Base-by-base conservation (phyloP, 1,140 invertebrate genomes). In the Drosophila trapezifrons region DNA sequence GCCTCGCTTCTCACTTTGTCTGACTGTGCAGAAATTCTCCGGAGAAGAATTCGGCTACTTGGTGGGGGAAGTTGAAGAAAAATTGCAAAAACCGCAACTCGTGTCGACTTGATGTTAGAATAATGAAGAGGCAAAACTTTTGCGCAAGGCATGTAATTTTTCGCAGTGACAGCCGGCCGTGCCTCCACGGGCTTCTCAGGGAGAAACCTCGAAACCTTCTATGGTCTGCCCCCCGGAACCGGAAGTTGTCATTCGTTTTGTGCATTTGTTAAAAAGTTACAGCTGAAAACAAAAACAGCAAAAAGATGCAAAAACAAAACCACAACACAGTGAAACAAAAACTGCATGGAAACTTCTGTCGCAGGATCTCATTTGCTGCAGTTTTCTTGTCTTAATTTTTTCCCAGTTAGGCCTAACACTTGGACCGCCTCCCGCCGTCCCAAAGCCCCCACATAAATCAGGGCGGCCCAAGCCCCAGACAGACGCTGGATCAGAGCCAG, bases 71-170 rank as follows among this genome's bases (percentile, higher is more conserved):
- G 58, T 57, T 57, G 55, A 86, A 90, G 86, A 90, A 90, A 90
- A 90, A 90, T 90, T 75, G 86, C 76, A 90, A 82, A 79, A 90
- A 77, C 86, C 86, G 86, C 86, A 90, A 82, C 80, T 90, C 84
- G 81, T 86, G 86, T 90, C 81, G 81, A 90, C 84, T 90, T 90
- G 86, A 90, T 90, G 86, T 90, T 90, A 85, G 86, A 90, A 90
- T 90, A 90, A 90, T 90, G 86, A 90, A 90, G 86, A 90, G 86
- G 79, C 81, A 90, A 90, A 90, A 90, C 86, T 90, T 90, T 90
- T 90, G 67, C 86, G 81, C 79, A 90, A 89, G 86, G 86, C 86
- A 90, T 90, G 86, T 90, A 90, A 90, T 90, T 90, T 90, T 90
- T 90, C 78, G 84, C 78, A 76, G 84, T 89, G 84, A 89, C 84